phyloP scores from a whole-genome alignment of 2,113 vertebrate species.

The Albula glossodonta region DNA sequence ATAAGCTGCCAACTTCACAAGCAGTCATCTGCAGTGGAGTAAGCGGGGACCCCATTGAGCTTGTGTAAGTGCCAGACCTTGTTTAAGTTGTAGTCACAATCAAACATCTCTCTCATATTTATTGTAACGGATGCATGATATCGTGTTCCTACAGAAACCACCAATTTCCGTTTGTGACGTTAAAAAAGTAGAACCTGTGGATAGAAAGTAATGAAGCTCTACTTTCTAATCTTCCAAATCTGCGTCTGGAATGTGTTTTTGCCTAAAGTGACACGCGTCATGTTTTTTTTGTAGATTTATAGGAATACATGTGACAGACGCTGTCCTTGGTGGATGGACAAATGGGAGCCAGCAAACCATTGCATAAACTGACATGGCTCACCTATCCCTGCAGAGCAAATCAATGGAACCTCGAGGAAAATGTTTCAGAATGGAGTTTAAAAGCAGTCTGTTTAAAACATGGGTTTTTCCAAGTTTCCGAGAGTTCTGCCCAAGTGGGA shows the following conservation, averaged over 20 bases:
- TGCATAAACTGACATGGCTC: no score
- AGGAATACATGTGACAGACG: neutral
- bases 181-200: neutral
- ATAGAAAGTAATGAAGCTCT: no score
- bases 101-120: neutral
- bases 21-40: neutral
- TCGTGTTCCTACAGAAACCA: neutral
- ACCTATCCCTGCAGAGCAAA: neutral
- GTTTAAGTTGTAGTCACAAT: neutral
- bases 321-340: no score
- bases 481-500: neutral
- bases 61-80: neutral
- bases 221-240: neutral
- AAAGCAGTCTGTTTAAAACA: neutral
- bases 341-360: no score
- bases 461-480: neutral
- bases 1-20: neutral
- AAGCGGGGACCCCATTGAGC: neutral
- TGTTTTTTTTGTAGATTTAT: neutral
- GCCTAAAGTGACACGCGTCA: neutral
- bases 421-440: neutral
- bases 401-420: neutral
- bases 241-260: neutral
- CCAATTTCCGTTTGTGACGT: neutral
- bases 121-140: neutral